Evolutionary conservation across 2,888 invertebrate genomes (phyloP).

Genomic region (Deroplatys truncata): DNA sequence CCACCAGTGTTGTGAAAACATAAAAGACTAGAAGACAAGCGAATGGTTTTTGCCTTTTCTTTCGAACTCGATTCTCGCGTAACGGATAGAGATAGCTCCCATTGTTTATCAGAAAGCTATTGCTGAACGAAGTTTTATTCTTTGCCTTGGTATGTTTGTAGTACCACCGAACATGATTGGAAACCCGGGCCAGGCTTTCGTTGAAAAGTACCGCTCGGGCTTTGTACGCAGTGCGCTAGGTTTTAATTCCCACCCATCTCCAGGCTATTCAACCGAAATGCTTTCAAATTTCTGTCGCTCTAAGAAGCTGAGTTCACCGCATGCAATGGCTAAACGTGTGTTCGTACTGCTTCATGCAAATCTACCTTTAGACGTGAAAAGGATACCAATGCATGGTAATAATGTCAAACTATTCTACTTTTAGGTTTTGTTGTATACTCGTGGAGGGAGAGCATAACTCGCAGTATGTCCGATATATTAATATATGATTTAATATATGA

Average conservation of each 20-base stretch:
- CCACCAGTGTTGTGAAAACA: not conserved
- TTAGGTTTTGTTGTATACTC: no score
- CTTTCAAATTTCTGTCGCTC: not conserved
- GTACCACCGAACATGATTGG: not conserved
- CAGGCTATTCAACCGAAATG: not conserved
- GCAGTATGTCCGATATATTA: no score
- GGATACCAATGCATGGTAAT: no score
- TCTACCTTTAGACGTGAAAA: no score
- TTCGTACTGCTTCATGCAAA: no score
- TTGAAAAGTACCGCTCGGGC: not conserved
- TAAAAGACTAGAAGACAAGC: not conserved
- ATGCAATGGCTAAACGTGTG: no score
- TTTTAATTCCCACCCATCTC: not conserved
- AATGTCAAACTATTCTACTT: no score
- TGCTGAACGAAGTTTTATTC: not conserved
- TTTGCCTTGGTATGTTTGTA: not conserved
- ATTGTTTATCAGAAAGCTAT: not conserved
- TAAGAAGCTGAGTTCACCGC: no score
- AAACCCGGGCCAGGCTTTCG: not conserved
- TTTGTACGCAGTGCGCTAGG: not conserved
- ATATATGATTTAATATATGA: no score
- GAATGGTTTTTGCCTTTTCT: not conserved
- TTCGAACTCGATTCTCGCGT: not conserved
- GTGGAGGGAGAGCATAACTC: no score
- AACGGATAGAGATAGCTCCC: not conserved